Evolutionary conservation across 2,113 vertebrate species (phyloP).

Genomic region (Halichoeres trimaculatus): DNA sequence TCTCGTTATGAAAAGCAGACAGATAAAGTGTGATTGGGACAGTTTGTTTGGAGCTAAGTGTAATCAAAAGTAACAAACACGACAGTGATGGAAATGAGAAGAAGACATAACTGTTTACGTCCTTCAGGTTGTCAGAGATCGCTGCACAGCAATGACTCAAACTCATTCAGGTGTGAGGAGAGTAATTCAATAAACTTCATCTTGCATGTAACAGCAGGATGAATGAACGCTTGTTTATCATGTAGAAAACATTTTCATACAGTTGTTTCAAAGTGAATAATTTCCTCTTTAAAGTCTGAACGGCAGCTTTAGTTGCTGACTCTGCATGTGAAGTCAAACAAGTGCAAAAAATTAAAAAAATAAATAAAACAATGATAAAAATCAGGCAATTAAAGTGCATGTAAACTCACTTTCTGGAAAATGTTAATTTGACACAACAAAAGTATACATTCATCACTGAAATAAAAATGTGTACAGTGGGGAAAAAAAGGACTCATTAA

Average conservation of each 20-base stretch:
- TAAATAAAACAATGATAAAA: neutral
- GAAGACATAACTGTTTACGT: neutral
- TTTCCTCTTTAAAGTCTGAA: conserved; percentile 4
- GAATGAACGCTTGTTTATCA: neutral
- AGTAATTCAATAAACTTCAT: conserved; percentile 4
- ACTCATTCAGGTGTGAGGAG: conserved; percentile 6
- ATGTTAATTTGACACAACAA: neutral
- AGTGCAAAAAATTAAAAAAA: neutral
- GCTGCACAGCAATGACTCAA: conserved; percentile 21
- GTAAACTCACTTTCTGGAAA: neutral
- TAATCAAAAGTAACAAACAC: neutral
- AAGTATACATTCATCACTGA: conserved; percentile 28
- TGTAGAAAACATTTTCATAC: neutral
- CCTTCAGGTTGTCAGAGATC: neutral
- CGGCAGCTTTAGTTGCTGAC: neutral
- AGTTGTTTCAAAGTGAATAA: neutral
- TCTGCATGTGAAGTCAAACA: conserved; percentile 20
- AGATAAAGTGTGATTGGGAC: neutral
- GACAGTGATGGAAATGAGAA: neutral
- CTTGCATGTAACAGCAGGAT: neutral
- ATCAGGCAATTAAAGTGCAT: neutral
- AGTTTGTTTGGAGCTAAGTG: neutral
- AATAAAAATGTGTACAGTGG: too few relatives aligned
- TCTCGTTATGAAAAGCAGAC: conserved; percentile 1
- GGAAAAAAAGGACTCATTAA: too few relatives aligned